Percentiles rank a stretch among this genome's conserved stretches.
These are phyloP conservation scores for Eulithis prunata DNA, from an alignment of 2,888 invertebrate genomes.

Conservation along the genomic window DNA sequence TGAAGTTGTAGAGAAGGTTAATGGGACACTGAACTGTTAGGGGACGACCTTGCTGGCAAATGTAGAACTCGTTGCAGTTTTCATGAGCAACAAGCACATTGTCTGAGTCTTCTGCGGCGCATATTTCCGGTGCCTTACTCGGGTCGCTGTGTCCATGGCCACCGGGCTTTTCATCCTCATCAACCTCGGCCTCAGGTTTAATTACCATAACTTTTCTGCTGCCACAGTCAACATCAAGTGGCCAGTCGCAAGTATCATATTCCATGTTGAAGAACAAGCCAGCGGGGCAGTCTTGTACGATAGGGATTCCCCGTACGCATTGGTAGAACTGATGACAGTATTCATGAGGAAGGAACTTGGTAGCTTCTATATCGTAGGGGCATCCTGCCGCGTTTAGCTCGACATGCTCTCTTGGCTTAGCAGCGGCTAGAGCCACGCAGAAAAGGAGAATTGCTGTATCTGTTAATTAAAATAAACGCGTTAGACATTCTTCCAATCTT, in stretches of 20 bases:
- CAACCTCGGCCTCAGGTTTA: conserved; percentile 11
- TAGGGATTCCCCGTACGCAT: conserved; percentile 23
- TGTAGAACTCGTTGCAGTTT: conserved; percentile 38
- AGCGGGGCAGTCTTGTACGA: conserved; percentile 21
- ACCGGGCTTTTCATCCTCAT: conserved; percentile 4
- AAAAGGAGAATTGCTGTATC: conserved; percentile 26
- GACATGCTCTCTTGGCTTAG: conserved; percentile 16
- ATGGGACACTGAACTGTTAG: conserved; percentile 25
- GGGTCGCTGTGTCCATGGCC: conserved; percentile 31
- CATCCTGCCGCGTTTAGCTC: conserved; percentile 29
- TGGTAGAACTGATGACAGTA: conserved; percentile 37
- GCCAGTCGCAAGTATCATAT: conserved; percentile 36
- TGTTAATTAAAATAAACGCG: conserved; percentile 19
- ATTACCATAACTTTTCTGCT: conserved; percentile 20
- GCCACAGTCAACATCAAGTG: conserved; percentile 29
- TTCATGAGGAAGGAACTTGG: conserved; percentile 24
- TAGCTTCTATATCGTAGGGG: conserved; percentile 18
- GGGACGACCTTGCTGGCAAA: conserved; percentile 28
- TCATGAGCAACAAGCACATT: conserved; percentile 41
- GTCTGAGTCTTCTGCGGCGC: conserved; percentile 26
- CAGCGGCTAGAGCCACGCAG: conserved; percentile 29
- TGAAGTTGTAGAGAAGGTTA: conserved; percentile 33
- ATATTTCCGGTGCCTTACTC: conserved; percentile 29
- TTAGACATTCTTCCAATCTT: not conserved
- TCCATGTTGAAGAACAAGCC: conserved; percentile 26